A percentile compares a stretch with the other conserved stretches of the same genome.
phyloP scores from a whole-genome alignment of 2,797 vertebrate genomes.

The Ataeniobius toweri region DNA sequence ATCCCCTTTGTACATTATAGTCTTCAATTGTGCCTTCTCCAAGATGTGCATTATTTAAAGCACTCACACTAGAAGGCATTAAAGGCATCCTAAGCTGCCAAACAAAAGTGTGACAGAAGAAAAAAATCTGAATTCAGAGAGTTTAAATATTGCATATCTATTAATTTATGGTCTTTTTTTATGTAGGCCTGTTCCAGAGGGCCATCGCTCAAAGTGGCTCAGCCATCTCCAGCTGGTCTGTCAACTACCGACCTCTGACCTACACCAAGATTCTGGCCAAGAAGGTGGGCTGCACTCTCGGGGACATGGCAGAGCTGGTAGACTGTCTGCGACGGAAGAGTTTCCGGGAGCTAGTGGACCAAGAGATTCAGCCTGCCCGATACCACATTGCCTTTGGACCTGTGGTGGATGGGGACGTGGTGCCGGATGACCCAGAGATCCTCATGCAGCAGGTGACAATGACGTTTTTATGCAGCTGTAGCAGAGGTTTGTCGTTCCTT shows the following conservation, averaged over 20 bases:
- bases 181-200: slow-evolving; percentile 90
- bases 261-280: slow-evolving; percentile 91
- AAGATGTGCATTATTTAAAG: slow-evolving; percentile 72
- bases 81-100: slow-evolving; percentile 52
- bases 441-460: slow-evolving; percentile 90
- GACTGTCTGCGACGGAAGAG: slow-evolving; percentile 90
- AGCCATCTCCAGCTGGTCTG: slow-evolving; percentile 95
- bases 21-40: slow-evolving; percentile 54
- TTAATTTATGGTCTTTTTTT: slow-evolving; percentile 21
- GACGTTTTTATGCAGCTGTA: background rate
- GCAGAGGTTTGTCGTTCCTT: background rate
- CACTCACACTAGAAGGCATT: slow-evolving; percentile 48
- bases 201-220: slow-evolving; percentile 95
- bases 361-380: slow-evolving; percentile 93
- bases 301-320: slow-evolving; percentile 86
- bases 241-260: slow-evolving; percentile 91
- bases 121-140: slow-evolving; percentile 29
- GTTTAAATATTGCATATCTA: slow-evolving; percentile 36
- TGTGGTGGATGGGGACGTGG: slow-evolving; percentile 94
- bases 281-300: slow-evolving; percentile 91
- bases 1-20: slow-evolving; percentile 49
- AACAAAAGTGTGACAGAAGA: slow-evolving; percentile 57
- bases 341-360: slow-evolving; percentile 92
- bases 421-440: slow-evolving; percentile 95
- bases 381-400: slow-evolving; percentile 97